Percentiles rank a stretch among this genome's conserved stretches.
Conservation (phyloP, 2,888 invertebrate genomes). For the Dasysyrphus albostriatus region DNA sequence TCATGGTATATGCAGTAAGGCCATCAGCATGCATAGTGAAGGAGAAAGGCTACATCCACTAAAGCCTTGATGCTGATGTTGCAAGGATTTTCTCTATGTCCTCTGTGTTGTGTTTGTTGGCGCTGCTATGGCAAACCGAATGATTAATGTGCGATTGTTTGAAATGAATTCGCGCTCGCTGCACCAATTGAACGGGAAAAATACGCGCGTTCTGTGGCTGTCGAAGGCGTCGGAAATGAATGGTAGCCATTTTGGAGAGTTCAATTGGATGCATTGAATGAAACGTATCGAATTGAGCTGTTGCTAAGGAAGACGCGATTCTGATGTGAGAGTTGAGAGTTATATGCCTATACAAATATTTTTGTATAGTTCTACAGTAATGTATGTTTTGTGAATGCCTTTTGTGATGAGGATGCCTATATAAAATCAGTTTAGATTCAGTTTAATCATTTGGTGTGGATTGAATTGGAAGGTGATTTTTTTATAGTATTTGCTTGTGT, state of each 20-base stretch:
- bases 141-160: slow-evolving; percentile 76
- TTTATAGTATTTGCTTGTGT: too few species aligned
- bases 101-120: slow-evolving; percentile 69
- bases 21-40: slow-evolving; percentile 8
- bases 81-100: slow-evolving; percentile 65
- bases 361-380: background rate
- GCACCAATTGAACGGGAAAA: slow-evolving; percentile 74
- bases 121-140: slow-evolving; percentile 67
- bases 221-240: slow-evolving; percentile 75
- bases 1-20: background rate
- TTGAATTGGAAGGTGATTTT: background rate
- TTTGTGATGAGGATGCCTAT: background rate
- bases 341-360: background rate
- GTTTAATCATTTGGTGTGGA: background rate
- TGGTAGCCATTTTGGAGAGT: slow-evolving; percentile 71
- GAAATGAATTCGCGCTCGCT: slow-evolving; percentile 72
- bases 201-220: slow-evolving; percentile 75
- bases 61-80: slow-evolving; percentile 40
- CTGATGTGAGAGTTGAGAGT: background rate
- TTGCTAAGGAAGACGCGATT: slow-evolving; percentile 20
- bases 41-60: background rate
- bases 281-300: slow-evolving; percentile 55
- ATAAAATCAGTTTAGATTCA: background rate
- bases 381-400: slow-evolving; percentile 10
- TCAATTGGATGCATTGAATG: slow-evolving; percentile 74